Percentiles rank a stretch among this genome's conserved stretches.
Evolutionary conservation across 1,140 invertebrate genomes (phyloP).

Genomic region (Sarcophaga bullata): DNA sequence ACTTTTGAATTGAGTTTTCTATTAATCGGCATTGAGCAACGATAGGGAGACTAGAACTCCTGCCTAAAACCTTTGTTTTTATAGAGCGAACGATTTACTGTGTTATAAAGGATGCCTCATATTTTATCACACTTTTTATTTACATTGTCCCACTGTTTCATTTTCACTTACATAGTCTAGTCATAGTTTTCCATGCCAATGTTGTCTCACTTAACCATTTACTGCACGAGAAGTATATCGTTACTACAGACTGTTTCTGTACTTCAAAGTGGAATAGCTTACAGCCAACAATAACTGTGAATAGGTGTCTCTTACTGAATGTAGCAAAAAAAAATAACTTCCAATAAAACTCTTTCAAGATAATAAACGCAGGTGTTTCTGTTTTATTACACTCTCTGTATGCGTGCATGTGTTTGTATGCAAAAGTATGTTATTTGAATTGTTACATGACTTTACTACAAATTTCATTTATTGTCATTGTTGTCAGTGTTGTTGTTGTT

Average conservation of each 20-base stretch:
- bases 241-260: background rate
- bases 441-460: slow-evolving; percentile 22
- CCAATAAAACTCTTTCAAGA: background rate
- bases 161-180: background rate
- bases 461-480: background rate
- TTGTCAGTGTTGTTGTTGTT: too few species aligned
- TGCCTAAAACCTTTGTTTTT: too few species aligned
- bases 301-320: background rate
- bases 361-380: background rate
- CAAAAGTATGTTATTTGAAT: background rate
- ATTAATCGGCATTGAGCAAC: background rate
- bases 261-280: background rate
- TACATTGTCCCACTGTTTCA: background rate
- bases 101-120: too few species aligned
- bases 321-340: background rate
- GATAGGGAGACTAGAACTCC: background rate
- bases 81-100: too few species aligned
- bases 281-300: background rate
- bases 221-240: background rate
- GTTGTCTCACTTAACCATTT: background rate
- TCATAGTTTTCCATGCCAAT: background rate
- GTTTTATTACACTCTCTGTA: background rate
- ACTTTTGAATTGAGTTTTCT: background rate
- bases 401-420: background rate
- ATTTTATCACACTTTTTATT: background rate